phyloP scores from a whole-genome alignment of 2,888 invertebrate genomes.

The Folsomia manolachei region DNA sequence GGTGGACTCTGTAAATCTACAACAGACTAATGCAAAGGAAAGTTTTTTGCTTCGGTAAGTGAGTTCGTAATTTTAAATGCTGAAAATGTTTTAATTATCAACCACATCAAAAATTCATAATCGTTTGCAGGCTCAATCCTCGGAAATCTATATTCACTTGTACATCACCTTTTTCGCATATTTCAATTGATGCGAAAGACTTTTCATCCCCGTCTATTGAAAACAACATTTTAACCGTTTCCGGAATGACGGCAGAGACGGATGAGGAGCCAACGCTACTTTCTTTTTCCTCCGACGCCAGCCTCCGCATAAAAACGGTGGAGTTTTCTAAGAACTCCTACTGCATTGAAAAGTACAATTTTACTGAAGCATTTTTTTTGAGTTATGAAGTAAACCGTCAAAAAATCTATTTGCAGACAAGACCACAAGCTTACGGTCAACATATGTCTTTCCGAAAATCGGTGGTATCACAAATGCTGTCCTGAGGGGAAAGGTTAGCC shows the following conservation, averaged over 20 bases:
- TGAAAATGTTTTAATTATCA: not conserved
- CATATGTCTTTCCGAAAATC: slow-evolving; percentile 28
- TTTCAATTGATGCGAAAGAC: not conserved
- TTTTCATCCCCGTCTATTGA: not conserved
- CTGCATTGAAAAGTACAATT: slow-evolving; percentile 16
- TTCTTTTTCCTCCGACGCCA: not conserved
- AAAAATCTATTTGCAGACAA: slow-evolving; percentile 17
- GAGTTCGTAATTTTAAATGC: not conserved
- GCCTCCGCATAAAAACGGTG: not conserved
- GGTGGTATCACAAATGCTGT: slow-evolving; percentile 39
- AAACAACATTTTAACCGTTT: not conserved
- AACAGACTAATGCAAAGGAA: not conserved
- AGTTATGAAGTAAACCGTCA: not conserved
- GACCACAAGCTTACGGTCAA: slow-evolving; percentile 9
- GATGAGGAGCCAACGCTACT: not conserved
- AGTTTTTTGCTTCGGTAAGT: not conserved
- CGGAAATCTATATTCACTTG: not conserved
- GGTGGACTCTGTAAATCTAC: not conserved
- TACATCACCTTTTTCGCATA: not conserved
- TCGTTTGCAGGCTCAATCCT: not conserved
- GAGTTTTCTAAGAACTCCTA: not conserved
- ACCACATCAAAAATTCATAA: not conserved
- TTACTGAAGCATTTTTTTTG: not conserved
- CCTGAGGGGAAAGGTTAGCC: slow-evolving; percentile 18
- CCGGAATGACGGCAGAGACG: not conserved